Evolutionary conservation across 2,113 vertebrate genomes (phyloP).

Genomic region (Hemiscyllium ocellatum): DNA sequence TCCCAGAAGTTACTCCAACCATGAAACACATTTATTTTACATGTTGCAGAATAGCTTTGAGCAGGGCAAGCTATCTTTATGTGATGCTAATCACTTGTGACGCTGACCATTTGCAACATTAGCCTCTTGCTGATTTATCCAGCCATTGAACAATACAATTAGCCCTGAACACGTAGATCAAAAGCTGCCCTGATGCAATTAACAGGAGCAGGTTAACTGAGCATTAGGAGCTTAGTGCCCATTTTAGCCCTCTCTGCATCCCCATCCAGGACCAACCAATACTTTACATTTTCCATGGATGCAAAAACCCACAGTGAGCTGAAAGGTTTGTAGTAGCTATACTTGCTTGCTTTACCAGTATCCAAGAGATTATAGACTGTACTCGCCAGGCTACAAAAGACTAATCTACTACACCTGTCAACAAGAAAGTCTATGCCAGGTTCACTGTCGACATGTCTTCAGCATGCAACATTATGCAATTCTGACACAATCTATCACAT

Average conservation of each 20-base stretch:
- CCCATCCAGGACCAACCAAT: background rate
- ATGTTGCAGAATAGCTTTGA: background rate
- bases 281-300: background rate
- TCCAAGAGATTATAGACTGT: background rate
- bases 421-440: background rate
- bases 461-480: background rate
- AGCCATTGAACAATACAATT: background rate
- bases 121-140: background rate
- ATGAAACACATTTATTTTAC: background rate
- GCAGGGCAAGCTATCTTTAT: background rate
- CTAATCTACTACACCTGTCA: background rate
- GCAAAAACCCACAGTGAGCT: background rate
- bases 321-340: background rate
- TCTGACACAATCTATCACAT: background rate
- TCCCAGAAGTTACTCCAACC: background rate
- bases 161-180: background rate
- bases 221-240: background rate
- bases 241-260: background rate
- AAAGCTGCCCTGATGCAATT: background rate
- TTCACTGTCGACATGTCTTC: background rate
- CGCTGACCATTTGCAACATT: background rate
- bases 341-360: background rate
- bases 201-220: background rate
- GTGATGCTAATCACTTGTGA: background rate
- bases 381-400: background rate